These are phyloP conservation scores for Ctena decussata DNA, from an alignment of 2,888 invertebrate genomes.

Conservation along the genomic window DNA sequence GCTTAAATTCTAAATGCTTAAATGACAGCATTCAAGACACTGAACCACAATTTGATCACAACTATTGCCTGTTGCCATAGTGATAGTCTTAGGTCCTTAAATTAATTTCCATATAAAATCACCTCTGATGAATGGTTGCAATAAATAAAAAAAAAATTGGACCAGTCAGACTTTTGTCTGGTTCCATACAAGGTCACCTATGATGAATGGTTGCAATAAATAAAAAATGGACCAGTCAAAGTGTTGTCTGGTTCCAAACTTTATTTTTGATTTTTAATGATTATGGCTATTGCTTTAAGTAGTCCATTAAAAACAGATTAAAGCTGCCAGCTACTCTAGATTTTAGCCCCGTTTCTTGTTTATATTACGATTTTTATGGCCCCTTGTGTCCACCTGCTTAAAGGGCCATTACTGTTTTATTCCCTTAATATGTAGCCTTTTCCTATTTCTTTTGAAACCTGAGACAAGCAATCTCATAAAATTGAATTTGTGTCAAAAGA, in stretches of 20 bases:
- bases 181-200: no score
- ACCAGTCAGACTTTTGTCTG: no score
- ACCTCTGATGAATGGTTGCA: no score
- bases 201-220: no score
- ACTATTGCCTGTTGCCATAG: no score
- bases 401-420: slow-evolving; percentile 12
- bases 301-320: slow-evolving; percentile 3
- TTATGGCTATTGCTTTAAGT: background rate
- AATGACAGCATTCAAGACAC: no score
- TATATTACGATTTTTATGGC: background rate
- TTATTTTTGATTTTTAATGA: background rate
- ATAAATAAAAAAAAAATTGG: no score
- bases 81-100: no score
- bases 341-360: background rate
- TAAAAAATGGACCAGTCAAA: background rate
- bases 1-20: no score
- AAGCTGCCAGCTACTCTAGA: background rate
- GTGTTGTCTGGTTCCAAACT: background rate
- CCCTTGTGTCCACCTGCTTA: slow-evolving; percentile 10
- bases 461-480: background rate
- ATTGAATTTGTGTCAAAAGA: slow-evolving; percentile 17
- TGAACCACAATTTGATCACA: no score
- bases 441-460: slow-evolving; percentile 14
- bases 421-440: slow-evolving; percentile 8
- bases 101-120: background rate